These are phyloP conservation scores for Omphaloscelis lunosa DNA, from an alignment of 2,888 invertebrate genomes.

Conservation along the genomic window DNA sequence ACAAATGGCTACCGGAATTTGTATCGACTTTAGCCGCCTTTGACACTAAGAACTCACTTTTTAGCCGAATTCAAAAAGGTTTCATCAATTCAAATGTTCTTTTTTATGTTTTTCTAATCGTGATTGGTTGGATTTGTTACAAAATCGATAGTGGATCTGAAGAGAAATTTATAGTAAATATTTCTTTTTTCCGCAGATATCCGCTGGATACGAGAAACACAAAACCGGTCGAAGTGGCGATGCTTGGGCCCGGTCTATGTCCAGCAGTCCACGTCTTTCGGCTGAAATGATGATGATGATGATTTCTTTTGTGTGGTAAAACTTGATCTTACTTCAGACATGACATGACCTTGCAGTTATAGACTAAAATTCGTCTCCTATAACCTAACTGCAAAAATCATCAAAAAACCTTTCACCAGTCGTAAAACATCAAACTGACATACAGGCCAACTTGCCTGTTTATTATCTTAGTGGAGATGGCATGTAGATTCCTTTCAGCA, in stretches of 20 bases:
- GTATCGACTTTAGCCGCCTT: not conserved
- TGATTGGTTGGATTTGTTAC: not conserved
- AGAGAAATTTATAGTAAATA: not conserved
- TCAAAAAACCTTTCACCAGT: not conserved
- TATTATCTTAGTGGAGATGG: constrained; percentile 49
- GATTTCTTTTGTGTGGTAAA: not conserved
- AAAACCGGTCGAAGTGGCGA: no score
- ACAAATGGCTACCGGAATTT: not conserved
- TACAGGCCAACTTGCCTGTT: constrained; percentile 16
- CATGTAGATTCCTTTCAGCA: constrained; percentile 57
- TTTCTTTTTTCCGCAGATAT: not conserved
- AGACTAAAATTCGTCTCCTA: not conserved
- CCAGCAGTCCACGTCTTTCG: no score
- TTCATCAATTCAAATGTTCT: not conserved
- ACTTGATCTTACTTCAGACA: not conserved
- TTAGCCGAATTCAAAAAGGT: not conserved
- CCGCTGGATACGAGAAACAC: no score
- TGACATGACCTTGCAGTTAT: not conserved
- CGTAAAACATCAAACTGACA: constrained; percentile 31
- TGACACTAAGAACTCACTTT: not conserved
- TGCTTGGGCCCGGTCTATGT: no score
- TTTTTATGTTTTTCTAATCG: not conserved
- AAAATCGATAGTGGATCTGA: not conserved
- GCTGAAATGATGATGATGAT: no score
- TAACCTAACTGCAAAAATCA: constrained; percentile 1